Evolutionary conservation across 2,797 vertebrate species (phyloP), one percentile per base, ranked within the genome.

Genomic region (Karalla daura): DNA sequence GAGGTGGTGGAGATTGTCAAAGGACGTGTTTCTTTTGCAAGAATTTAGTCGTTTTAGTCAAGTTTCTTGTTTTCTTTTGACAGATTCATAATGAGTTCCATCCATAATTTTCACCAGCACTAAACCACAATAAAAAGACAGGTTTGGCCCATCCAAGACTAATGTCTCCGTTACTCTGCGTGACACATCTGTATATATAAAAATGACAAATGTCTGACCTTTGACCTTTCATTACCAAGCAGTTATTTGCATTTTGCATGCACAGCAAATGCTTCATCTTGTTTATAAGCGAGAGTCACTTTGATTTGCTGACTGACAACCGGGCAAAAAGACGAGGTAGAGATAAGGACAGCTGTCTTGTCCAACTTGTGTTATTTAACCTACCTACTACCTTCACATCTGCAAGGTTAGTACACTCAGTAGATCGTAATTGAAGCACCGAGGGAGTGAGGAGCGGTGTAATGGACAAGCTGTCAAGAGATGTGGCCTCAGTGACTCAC

Each of bases 381-480:
- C 35, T 30, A 27, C 14, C n/a, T n/a, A 40, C 17, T 10, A 20
- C 35, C 28, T 24, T 7, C 14, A 21, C 37, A 75, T 69, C 52
- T 71, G n/a, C 51, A 61, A 66, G 49, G 63, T 63, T 56, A 67
- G 20, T 36, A 52, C 35, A 41, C 52, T 51, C 35, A 63, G 47
- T 20, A 8, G 7, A 33, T 40, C 59, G 43, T 68, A 76, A 72
- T 40, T 83, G 69, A 78, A 30, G 56, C 23, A 32, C 15, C 11
- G 17, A 41, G 10, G 25, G 41, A 64, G 44, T 53, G 43, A 69
- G 18, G 17, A 62, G 24, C 3, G 5, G 36, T 21, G 11, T 63
- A 68, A 78, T 37, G 59, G 55, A 74, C 56, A 74, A 25, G 54
- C 61, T 69, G 56, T 62, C 59, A 73, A 74, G 41, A 47, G 36